Percentiles rank a stretch among this genome's conserved stretches.
Conservation (phyloP, 2,797 vertebrate genomes). For the Orestias chungarensis region DNA sequence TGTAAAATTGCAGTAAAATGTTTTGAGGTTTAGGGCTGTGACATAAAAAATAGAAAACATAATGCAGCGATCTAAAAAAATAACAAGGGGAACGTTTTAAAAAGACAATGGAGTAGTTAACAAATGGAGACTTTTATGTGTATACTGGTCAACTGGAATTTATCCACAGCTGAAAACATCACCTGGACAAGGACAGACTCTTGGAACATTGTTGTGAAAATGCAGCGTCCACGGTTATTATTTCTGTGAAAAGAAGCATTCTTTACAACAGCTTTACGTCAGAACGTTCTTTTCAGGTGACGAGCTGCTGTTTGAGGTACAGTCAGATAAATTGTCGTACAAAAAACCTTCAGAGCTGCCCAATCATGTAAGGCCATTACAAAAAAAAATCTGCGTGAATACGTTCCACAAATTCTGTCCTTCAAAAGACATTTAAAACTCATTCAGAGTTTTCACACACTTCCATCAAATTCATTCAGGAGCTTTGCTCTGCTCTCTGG, state of each 20-base stretch:
- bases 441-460: neutral
- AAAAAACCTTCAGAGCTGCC: neutral
- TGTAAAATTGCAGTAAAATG: too few relatives aligned
- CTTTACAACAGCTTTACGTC: neutral
- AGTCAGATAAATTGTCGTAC: neutral
- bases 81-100: too few relatives aligned
- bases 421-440: slow-evolving; percentile 2
- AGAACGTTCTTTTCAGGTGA: neutral
- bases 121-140: neutral
- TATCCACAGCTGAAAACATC: neutral
- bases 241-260: neutral
- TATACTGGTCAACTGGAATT: neutral
- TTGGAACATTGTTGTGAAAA: neutral
- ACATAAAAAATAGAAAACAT: too few relatives aligned
- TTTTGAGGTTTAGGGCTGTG: too few relatives aligned
- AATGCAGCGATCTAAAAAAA: too few relatives aligned
- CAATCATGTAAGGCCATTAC: neutral
- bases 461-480: neutral
- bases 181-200: neutral
- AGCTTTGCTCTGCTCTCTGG: neutral
- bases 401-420: neutral
- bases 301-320: neutral
- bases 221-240: neutral
- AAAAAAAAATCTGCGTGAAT: neutral
- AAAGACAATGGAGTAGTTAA: neutral